Percentiles rank a stretch among this genome's conserved stretches.
phyloP scores from a whole-genome alignment of 2,113 vertebrate genomes.

The Alouatta palliata region DNA sequence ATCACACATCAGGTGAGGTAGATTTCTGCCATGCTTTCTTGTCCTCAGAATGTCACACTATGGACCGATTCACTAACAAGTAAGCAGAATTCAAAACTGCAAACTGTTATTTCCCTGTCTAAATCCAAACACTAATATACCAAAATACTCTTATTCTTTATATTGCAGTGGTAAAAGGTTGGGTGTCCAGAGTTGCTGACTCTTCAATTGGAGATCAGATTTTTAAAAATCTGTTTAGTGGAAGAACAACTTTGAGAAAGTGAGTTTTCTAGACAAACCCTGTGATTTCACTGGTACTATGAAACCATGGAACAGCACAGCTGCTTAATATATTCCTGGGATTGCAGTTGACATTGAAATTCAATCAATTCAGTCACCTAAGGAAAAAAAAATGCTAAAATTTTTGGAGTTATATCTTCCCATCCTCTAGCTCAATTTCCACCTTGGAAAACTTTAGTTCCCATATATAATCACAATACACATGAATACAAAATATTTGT shows the following conservation, averaged over 20 bases:
- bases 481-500: background rate
- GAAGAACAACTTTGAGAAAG: background rate
- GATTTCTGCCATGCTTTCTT: background rate
- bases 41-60: background rate
- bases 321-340: background rate
- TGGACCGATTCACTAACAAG: background rate
- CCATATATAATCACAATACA: background rate
- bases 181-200: background rate
- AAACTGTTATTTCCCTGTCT: background rate
- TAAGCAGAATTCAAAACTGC: background rate
- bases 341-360: background rate
- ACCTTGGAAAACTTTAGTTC: background rate
- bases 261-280: background rate
- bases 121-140: background rate
- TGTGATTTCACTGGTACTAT: background rate
- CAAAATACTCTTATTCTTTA: background rate
- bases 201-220: background rate
- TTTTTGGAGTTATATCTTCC: background rate
- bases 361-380: background rate
- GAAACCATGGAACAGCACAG: background rate
- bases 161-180: background rate
- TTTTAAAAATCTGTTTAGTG: background rate
- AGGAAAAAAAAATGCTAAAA: background rate
- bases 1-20: background rate
- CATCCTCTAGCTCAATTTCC: background rate